Base-by-base conservation (phyloP, 2,113 vertebrate genomes). In the Ptyas mucosa region DNA sequence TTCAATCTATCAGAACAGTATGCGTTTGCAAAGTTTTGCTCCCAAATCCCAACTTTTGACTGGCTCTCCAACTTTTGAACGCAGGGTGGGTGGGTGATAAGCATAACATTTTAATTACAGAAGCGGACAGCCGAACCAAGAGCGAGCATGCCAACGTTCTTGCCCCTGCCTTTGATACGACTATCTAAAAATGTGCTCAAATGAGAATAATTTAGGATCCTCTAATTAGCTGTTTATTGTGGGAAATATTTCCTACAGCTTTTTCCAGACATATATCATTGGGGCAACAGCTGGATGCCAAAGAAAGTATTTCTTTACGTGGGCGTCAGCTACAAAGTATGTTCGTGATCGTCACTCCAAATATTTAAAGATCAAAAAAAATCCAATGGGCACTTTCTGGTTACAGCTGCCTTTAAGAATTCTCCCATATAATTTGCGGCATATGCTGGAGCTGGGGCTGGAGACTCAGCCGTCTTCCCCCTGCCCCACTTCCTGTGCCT, bases 381-480 rank as follows among this genome's bases (percentile, higher is more conserved):
- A 57, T 55, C 52, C 52, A 85, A 69, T 0, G 4, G 94, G 95
- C 0, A 0, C 90, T 94, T 93, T 61, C 95, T 95, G 95, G 94
- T 95, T 95, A 92, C 94, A 81, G 95, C 96, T 97, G 95, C 96
- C 91, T 95, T 95, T 89, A 23, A 55, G 51, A 93, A 91, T 39
- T 95, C 94, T 93, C 94, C 95, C 93, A 90, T 96, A 95, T 94
- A 97, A 96, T 96, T 97, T 97, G 97, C 0, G 95, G 96, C 1
- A 0, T 94, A 81, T 43, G 94, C 95, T 53, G 53, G 23, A 29
- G 34, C 52, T 96, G 93, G 94, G 93, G 54, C 93, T 93, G 93
- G 94, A 94, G 92, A 95, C 94, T 96, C 96, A 94, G 93, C 92
- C 92, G 94, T 95, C 58, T 34, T 23, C 57, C 53, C 18, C 39